Evolutionary conservation across 2,797 vertebrate species (phyloP).

Genomic region (Danio albolineatus): DNA sequence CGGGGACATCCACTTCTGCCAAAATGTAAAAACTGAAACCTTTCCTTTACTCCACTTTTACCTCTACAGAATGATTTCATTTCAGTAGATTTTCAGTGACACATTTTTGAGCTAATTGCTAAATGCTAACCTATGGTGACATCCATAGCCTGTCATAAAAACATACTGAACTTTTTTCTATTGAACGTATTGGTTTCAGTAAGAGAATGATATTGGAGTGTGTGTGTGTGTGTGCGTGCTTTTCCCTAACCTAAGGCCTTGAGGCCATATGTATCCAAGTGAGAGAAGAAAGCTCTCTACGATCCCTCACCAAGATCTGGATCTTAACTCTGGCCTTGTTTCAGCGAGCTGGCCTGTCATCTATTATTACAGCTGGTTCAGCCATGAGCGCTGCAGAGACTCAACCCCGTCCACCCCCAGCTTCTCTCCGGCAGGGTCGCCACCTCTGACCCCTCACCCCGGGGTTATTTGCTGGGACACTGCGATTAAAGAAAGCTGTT

Average conservation of each 20-base stretch:
- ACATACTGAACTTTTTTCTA: too few relatives aligned
- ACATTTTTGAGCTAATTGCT: too few relatives aligned
- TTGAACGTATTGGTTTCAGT: background rate
- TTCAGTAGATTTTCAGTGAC: too few relatives aligned
- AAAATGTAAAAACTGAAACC: too few relatives aligned
- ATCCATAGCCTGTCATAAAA: background rate
- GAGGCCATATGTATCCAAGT: constrained; percentile 41
- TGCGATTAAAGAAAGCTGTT: constrained; percentile 76
- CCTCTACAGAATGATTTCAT: too few relatives aligned
- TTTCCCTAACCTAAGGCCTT: constrained; percentile 30
- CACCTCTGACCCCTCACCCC: constrained; percentile 74
- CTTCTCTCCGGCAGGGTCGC: constrained; percentile 72
- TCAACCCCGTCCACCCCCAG: constrained; percentile 64
- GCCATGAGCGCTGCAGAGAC: constrained; percentile 73
- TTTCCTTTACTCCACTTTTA: too few relatives aligned
- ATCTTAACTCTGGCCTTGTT: constrained; percentile 73
- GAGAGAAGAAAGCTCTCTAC: constrained; percentile 51
- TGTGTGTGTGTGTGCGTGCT: constrained; percentile 6
- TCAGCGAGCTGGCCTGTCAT: constrained; percentile 57
- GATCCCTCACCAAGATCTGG: constrained; percentile 44
- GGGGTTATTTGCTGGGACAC: constrained; percentile 77
- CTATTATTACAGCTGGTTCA: constrained; percentile 85
- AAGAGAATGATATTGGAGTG: too few relatives aligned
- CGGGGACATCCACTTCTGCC: too few relatives aligned
- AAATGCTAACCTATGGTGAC: too few relatives aligned